phyloP scores from a whole-genome alignment of 2,888 invertebrate genomes.

The Pristionchus mayeri region DNA sequence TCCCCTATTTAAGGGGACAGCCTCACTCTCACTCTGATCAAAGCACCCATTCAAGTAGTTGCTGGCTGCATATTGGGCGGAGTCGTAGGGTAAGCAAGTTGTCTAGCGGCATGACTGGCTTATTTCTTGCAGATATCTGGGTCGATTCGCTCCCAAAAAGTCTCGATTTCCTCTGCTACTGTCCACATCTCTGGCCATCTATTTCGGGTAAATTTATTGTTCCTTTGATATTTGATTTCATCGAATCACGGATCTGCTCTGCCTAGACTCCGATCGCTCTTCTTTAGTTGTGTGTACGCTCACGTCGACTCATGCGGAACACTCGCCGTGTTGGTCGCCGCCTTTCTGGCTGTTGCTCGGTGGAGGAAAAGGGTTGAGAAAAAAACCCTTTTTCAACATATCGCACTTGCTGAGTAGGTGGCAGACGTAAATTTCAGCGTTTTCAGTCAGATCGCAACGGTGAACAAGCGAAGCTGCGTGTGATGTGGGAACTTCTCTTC shows the following conservation, averaged over 20 bases:
- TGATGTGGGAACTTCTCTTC: conserved; percentile 92
- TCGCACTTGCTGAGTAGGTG: no score
- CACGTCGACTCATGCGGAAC: conserved; percentile 77
- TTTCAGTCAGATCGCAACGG: neutral
- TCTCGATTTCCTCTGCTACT: neutral
- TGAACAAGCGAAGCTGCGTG: conserved; percentile 73
- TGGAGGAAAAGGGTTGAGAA: conserved; percentile 79
- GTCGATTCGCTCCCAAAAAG: neutral
- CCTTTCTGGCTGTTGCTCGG: conserved; percentile 77
- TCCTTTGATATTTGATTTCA: conserved; percentile 10
- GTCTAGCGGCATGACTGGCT: no score
- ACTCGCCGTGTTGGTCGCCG: conserved; percentile 77
- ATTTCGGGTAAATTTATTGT: neutral
- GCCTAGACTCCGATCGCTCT: neutral
- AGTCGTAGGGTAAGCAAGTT: conserved; percentile 58
- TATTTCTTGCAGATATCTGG: neutral
- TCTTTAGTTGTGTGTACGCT: conserved; percentile 54
- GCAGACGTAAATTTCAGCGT: no score
- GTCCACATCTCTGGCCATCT: conserved; percentile 7
- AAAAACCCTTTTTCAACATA: neutral
- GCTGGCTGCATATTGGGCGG: conserved; percentile 76
- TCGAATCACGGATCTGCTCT: neutral
- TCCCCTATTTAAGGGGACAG: conserved; percentile 50
- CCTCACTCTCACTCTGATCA: conserved; percentile 76
- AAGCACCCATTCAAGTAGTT: conserved; percentile 77